Base-by-base conservation (phyloP, 1,140 invertebrate species). In the Zophobas atratus region DNA sequence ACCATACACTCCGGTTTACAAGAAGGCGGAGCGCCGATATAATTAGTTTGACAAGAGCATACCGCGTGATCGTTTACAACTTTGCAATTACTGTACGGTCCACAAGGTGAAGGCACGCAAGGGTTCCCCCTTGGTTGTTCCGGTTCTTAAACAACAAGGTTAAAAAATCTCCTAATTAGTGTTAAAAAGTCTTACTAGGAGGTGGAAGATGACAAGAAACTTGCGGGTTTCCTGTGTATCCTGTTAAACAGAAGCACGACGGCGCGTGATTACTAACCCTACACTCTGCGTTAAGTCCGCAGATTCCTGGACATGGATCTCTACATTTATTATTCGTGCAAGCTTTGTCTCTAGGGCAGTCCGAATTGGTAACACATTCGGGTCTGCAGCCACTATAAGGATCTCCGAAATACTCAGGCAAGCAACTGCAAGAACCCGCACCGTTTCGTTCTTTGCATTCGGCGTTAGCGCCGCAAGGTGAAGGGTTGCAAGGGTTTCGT, bases 381-480 rank as follows among this genome's bases (percentile, higher is more conserved):
- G 92, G 92, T 84, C 92, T 88, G 87, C 91, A 94, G 39, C 91
- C 92, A 78, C 90, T 90, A 82, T 94, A 94, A 35, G 94, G 93
- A 87, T 95, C 92, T 51, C 93, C 93, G 76, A 89, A 90, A 82
- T 92, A 94, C 82, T 93, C 91, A n/a, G 91, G 88, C 77, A 93
- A 83, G 84, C 94, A 94, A 72, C 90, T 89, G 83, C 92, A 94
- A 70, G 91, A 91, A 82, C 92, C 94, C 8, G 92, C 93, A 34
- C 92, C 93, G 81, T 94, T 94, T 75, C 91, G 91, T 86, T 95
- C 94, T 87, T 92, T 91, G 86, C 92, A 93, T 82, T 94, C 77
- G 51, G 94, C 94, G 87, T 96, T 96, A 1, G 92, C 89, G 51
- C 94, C 94, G 84, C 94, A 96, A 51, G 94, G 94, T 43, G 92